Conservation (phyloP, 37 sponge, comb jelly and placozoan genomes). For the Geodia barretti region DNA sequence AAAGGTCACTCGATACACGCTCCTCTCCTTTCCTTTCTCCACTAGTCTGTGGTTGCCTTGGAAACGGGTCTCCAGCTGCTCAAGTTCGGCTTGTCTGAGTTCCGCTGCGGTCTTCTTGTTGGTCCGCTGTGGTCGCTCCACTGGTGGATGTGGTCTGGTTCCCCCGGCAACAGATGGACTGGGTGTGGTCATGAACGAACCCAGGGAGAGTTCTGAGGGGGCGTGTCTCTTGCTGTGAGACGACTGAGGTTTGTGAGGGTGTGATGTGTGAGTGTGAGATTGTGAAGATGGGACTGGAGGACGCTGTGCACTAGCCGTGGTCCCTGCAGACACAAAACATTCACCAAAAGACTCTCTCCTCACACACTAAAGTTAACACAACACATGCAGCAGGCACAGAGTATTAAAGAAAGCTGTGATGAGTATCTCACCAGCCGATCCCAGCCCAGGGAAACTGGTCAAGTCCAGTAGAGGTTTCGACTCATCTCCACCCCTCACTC, state of each 20-base stretch:
- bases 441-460: slow-evolving; percentile 9
- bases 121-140: background rate
- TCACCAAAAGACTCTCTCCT: background rate
- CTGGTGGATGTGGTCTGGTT: background rate
- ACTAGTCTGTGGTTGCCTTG: slow-evolving; percentile 31
- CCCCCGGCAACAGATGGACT: no score
- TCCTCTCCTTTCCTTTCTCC: slow-evolving; percentile 37
- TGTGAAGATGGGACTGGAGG: background rate
- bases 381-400: no score
- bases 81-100: slow-evolving; percentile 27
- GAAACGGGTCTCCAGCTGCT: slow-evolving; percentile 51
- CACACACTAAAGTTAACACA: background rate
- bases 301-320: background rate
- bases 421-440: background rate
- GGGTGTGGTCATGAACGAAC: background rate
- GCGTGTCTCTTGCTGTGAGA: background rate
- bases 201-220: slow-evolving; percentile 16
- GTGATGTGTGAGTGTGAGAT: background rate
- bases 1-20: slow-evolving; percentile 19
- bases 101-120: background rate
- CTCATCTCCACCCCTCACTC: background rate
- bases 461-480: background rate
- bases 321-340: background rate
- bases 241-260: background rate
- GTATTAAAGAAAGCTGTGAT: no score